Base-by-base conservation (phyloP, 2,888 invertebrate species). In the Thereva nobilitata region DNA sequence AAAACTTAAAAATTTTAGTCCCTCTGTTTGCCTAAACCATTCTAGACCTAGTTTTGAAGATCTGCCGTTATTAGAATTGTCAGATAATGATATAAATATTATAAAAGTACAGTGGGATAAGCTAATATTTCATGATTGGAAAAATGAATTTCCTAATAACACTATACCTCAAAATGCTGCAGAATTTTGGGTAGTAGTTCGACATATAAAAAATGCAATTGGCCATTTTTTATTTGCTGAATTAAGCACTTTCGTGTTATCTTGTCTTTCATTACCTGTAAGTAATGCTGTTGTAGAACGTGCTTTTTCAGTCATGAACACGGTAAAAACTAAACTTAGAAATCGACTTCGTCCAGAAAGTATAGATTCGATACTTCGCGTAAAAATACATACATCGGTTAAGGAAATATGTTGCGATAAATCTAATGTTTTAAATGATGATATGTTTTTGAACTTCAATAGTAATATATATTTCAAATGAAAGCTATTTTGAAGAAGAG, bases 261-360 rank as follows among this genome's bases (percentile, higher is more conserved):
- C 47, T 6, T 3, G 10, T 10, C 7, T 47, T 5, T 10, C 47
- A 12, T 37, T 68, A 23, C 66, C 63, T 34, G 55, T 65, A 23
- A 66, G 68, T 38, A 68, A 59, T 34, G 63, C 66, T 35, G 49
- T 61, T 34, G 66, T 59, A 45, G 66, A 68, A 59, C 12, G 68
- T 38, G 38, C 49, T 7, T 68, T 68, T 59, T 56, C 63, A 8
- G 34, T 64, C 38, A 41, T 68, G 49, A 65, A 57, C 41, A 12
- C 52, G 5, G 61, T 65, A 45, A 65, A 68, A 50, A 37, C 40
- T 35, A 59, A 53, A 66, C 44, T 50, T 37, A 23, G 66, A n/a
- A 68, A 68, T 37, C 47, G 44, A 9, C 49, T 68, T 10, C 12
- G 41, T 10, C 7, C 37, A 35, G 23, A 34, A 42, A 53, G 38